These are phyloP conservation scores for Polypedilum vanderplanki DNA, from an alignment of 1,140 invertebrate genomes.

Conservation along the genomic window DNA sequence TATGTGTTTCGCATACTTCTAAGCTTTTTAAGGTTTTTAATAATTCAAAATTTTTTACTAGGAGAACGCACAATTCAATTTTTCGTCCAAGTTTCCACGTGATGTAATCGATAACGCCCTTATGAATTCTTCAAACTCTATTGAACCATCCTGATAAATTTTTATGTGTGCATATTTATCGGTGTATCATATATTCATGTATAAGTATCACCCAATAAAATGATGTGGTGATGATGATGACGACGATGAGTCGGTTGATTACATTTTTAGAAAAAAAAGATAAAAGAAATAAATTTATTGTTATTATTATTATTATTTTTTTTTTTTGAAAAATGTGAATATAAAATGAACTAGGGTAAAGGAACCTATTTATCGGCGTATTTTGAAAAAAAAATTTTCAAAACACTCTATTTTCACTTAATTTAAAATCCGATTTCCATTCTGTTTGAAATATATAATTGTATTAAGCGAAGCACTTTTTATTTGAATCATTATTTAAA, in stretches of 20 bases:
- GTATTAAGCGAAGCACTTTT: too few species aligned
- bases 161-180: not conserved
- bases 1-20: too few species aligned
- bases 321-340: too few species aligned
- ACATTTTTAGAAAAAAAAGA: not conserved
- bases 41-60: conserved; percentile 2
- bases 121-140: conserved; percentile 97
- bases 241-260: not conserved
- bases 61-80: conserved; percentile 83
- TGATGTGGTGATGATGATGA: not conserved
- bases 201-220: not conserved
- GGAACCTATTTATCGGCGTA: too few species aligned
- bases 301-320: too few species aligned
- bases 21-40: conserved; percentile 25
- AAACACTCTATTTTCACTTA: too few species aligned
- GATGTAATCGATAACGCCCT: conserved; percentile 92
- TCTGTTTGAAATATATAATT: too few species aligned
- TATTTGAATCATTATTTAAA: too few species aligned
- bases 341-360: too few species aligned
- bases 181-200: not conserved
- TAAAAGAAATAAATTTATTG: too few species aligned
- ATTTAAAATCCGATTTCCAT: too few species aligned
- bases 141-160: conserved; percentile 78
- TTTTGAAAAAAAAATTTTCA: too few species aligned
- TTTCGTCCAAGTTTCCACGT: conserved; percentile 91